Evolutionary conservation across 2,113 vertebrate genomes (phyloP).

Genomic region (Apodemus sylvaticus): DNA sequence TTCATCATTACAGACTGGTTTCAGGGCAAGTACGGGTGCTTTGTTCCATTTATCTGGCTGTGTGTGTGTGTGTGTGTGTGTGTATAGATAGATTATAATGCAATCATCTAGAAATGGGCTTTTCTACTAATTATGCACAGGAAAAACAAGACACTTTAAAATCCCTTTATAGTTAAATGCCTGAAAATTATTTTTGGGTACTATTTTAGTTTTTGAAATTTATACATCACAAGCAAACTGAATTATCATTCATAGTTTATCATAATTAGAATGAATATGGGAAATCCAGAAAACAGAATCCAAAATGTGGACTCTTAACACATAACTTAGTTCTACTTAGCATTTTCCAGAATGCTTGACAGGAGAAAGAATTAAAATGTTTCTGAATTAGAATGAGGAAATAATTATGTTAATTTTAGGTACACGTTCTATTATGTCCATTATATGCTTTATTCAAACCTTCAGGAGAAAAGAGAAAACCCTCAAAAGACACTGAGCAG

Average conservation of each 20-base stretch:
- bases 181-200: constrained; percentile 52
- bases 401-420: constrained; percentile 6
- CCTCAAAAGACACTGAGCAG: constrained; percentile 10
- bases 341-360: background rate
- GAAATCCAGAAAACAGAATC: background rate
- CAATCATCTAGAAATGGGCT: constrained; percentile 81
- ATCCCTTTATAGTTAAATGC: constrained; percentile 77
- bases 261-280: background rate
- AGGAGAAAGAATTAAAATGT: background rate
- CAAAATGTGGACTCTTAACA: background rate
- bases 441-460: background rate
- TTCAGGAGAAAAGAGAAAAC: background rate
- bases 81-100: constrained; percentile 1
- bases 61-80: background rate
- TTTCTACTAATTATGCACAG: constrained; percentile 83
- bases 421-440: background rate
- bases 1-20: constrained; percentile 84
- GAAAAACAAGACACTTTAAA: constrained; percentile 82
- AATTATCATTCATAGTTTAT: background rate
- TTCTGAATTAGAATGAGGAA: constrained; percentile 28
- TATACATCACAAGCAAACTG: background rate
- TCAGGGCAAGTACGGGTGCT: constrained; percentile 84
- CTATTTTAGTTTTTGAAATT: constrained; percentile 55
- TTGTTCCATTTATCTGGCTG: constrained; percentile 86
- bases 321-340: background rate